Percentiles rank a stretch among this genome's conserved stretches.
Conservation (phyloP, 2,113 vertebrate genomes). For the Brachionichthys hirsutus region DNA sequence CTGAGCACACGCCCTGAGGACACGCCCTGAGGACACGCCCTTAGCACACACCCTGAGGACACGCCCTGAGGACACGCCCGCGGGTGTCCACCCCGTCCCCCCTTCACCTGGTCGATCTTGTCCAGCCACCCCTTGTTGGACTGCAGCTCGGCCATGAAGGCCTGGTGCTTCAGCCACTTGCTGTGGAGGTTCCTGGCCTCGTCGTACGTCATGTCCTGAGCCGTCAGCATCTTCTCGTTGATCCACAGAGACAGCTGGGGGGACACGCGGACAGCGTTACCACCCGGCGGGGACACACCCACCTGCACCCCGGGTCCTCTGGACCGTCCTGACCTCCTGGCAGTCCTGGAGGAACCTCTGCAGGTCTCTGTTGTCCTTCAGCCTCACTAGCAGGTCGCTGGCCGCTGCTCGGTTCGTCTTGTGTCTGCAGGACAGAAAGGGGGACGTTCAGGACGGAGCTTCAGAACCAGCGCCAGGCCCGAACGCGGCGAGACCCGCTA, state of each 20-base stretch:
- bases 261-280: slow-evolving; percentile 1
- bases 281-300: background rate
- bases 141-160: slow-evolving; percentile 95
- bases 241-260: slow-evolving; percentile 94
- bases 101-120: slow-evolving; percentile 95
- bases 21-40: no score
- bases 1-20: no score
- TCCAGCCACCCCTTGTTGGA: slow-evolving; percentile 99
- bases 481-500: no score
- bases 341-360: slow-evolving; percentile 98
- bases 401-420: slow-evolving; percentile 94
- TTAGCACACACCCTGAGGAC: no score
- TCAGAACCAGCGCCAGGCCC: no score
- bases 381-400: slow-evolving; percentile 88
- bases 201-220: slow-evolving; percentile 98
- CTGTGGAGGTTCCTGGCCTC: slow-evolving; percentile 98
- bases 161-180: slow-evolving; percentile 96
- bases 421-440: slow-evolving; percentile 76
- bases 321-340: slow-evolving; percentile 84
- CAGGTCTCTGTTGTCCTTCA: slow-evolving; percentile 97
- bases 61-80: no score
- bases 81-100: no score
- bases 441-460: background rate
- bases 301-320: background rate
- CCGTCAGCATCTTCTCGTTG: slow-evolving; percentile 99